Conservation (phyloP, 1,140 invertebrate genomes). For the Trichonephila clavipes region DNA sequence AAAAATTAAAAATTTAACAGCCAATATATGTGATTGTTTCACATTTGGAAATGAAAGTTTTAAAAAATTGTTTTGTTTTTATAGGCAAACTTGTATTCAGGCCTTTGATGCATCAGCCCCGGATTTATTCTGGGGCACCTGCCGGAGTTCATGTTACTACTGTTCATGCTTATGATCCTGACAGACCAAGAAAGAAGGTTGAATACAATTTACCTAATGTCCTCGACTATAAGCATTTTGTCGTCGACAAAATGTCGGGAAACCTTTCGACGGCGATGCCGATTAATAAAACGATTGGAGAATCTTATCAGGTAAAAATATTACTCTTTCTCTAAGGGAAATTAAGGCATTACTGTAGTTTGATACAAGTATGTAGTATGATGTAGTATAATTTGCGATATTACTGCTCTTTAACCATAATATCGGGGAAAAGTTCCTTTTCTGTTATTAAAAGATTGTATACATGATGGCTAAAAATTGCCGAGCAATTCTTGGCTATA, state of each 20-base stretch:
- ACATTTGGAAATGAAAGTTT: too few relatives aligned
- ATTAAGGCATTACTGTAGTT: too few relatives aligned
- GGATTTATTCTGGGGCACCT: conserved; percentile 76
- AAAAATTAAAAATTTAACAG: too few relatives aligned
- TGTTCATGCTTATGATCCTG: conserved; percentile 74
- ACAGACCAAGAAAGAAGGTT: conserved; percentile 61
- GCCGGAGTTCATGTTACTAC: conserved; percentile 75
- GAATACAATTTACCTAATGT: conserved; percentile 71
- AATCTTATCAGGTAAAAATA: conserved; percentile 65
- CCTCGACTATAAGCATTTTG: conserved; percentile 67
- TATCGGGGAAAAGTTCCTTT: too few relatives aligned
- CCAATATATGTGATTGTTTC: too few relatives aligned
- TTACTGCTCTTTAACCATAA: too few relatives aligned
- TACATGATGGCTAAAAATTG: too few relatives aligned
- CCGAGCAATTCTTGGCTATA: too few relatives aligned
- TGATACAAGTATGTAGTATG: too few relatives aligned
- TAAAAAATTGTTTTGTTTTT: background rate
- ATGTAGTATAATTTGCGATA: too few relatives aligned
- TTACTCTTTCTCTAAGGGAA: too few relatives aligned
- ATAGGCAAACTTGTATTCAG: conserved; percentile 74
- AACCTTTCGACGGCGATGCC: conserved; percentile 61
- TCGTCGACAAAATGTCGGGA: conserved; percentile 69
- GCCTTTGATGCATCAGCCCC: conserved; percentile 72
- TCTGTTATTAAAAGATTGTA: too few relatives aligned
- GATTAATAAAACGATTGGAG: conserved; percentile 58